phyloP scores from a whole-genome alignment of 2,888 invertebrate species.

The Parasteatoda lunata region DNA sequence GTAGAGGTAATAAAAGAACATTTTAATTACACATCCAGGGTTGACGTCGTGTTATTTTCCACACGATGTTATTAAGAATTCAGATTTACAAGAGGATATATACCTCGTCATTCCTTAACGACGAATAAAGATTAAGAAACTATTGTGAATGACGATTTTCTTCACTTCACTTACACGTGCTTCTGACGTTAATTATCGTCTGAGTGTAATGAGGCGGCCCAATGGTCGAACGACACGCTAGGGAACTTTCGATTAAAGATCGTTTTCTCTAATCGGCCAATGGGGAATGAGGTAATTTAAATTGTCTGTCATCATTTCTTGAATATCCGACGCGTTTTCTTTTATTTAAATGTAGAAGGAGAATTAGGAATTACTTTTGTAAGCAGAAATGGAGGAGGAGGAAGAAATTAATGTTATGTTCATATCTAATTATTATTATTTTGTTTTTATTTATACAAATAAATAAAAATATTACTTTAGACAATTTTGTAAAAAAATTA shows the following conservation, averaged over 20 bases:
- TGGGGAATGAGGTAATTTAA: background rate
- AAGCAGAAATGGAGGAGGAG: too few relatives aligned
- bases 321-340: too few relatives aligned
- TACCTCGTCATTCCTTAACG: conserved; percentile 10
- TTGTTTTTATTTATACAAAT: too few relatives aligned
- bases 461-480: too few relatives aligned
- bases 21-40: conserved; percentile 60
- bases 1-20: conserved; percentile 33
- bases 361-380: too few relatives aligned
- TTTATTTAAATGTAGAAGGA: too few relatives aligned
- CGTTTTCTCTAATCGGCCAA: conserved; percentile 1
- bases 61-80: conserved; percentile 23
- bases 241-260: background rate
- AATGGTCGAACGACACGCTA: conserved; percentile 19
- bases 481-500: too few relatives aligned
- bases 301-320: background rate
- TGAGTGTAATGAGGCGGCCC: conserved; percentile 44
- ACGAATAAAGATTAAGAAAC: background rate
- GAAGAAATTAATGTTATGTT: too few relatives aligned
- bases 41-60: conserved; percentile 42
- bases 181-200: conserved; percentile 56
- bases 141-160: conserved; percentile 8
- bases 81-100: conserved; percentile 36
- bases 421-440: too few relatives aligned
- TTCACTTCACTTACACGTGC: conserved; percentile 59